A percentile compares a stretch with the other conserved stretches of the same genome.
Evolutionary conservation across 1,140 invertebrate genomes (phyloP).

Genomic region (Pemphigus obesinymphae): DNA sequence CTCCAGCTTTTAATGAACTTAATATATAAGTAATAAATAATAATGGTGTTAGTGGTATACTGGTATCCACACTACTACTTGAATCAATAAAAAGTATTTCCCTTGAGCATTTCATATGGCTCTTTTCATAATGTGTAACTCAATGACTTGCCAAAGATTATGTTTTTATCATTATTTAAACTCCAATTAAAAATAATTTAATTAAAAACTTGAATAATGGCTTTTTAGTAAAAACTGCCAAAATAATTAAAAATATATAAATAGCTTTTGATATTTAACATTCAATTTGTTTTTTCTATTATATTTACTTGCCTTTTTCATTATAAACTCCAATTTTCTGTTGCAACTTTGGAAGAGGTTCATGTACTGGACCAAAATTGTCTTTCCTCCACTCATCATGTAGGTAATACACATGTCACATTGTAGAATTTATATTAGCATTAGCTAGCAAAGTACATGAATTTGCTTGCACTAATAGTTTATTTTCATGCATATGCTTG

Average conservation of each 20-base stretch:
- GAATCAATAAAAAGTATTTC: slow-evolving; percentile 13
- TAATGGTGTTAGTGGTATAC: not conserved
- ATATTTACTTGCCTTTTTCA: not conserved
- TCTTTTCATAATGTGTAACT: not conserved
- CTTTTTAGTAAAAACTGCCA: not conserved
- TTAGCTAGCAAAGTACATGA: slow-evolving; percentile 17
- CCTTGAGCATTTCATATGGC: not conserved
- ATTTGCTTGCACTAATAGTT: not conserved
- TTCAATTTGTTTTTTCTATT: not conserved
- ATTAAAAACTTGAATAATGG: not conserved
- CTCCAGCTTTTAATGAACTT: slow-evolving; percentile 5
- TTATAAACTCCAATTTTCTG: not conserved
- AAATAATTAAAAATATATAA: not conserved
- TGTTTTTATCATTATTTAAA: not conserved
- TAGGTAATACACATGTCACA: not conserved
- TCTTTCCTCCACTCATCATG: slow-evolving; percentile 7
- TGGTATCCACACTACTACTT: slow-evolving; percentile 25
- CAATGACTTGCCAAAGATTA: not conserved
- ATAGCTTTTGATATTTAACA: not conserved
- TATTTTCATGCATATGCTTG: slow-evolving; percentile 9
- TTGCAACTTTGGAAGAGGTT: slow-evolving; percentile 12
- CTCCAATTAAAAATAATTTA: not conserved
- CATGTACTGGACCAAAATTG: slow-evolving; percentile 4
- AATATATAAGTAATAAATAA: not conserved
- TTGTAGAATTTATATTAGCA: slow-evolving; percentile 3